Evolutionary conservation across 2,888 invertebrate genomes (phyloP).

Genomic region (Calliphora vomitoria): DNA sequence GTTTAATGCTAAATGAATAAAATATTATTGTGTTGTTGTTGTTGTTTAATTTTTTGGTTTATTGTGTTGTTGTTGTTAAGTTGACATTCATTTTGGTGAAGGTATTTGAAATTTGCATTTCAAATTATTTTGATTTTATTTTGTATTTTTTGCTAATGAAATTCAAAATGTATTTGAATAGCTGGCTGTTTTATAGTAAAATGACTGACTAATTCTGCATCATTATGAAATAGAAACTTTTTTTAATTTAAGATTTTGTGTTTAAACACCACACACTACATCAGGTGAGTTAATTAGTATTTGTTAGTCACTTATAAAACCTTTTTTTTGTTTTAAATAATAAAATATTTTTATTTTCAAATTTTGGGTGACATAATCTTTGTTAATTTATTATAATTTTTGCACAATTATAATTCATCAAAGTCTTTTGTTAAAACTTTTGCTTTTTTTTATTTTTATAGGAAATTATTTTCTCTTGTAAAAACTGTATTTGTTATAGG

Average conservation of each 20-base stretch:
- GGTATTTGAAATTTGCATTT: conserved; percentile 57
- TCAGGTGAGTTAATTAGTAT: not conserved
- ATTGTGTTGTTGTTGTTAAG: not conserved
- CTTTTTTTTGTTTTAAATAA: not conserved
- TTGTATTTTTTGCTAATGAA: conserved; percentile 48
- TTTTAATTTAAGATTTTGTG: conserved; percentile 14
- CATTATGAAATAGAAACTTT: conserved; percentile 23
- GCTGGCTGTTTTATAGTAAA: not conserved
- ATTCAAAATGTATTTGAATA: conserved; percentile 24
- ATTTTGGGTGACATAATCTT: conserved; percentile 60
- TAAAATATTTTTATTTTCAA: conserved; percentile 9
- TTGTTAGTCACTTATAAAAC: conserved; percentile 25
- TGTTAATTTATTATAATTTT: conserved; percentile 29
- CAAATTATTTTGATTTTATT: conserved; percentile 33
- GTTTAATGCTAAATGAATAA: not conserved
- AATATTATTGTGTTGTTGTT: conserved; percentile 1
- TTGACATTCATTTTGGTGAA: conserved; percentile 38
- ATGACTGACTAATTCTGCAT: conserved; percentile 53
- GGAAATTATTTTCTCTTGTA: conserved; percentile 6
- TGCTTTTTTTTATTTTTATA: not conserved
- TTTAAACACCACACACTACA: not conserved
- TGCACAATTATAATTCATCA: not conserved
- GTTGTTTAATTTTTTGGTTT: not conserved
- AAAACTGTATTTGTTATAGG: conserved; percentile 11
- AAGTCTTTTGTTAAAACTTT: conserved; percentile 17